A percentile compares a stretch with the other conserved stretches of the same genome.
These are phyloP conservation scores for Neosilurus mollespiculum DNA, from an alignment of 2,797 vertebrate genomes.

Conservation along the genomic window DNA sequence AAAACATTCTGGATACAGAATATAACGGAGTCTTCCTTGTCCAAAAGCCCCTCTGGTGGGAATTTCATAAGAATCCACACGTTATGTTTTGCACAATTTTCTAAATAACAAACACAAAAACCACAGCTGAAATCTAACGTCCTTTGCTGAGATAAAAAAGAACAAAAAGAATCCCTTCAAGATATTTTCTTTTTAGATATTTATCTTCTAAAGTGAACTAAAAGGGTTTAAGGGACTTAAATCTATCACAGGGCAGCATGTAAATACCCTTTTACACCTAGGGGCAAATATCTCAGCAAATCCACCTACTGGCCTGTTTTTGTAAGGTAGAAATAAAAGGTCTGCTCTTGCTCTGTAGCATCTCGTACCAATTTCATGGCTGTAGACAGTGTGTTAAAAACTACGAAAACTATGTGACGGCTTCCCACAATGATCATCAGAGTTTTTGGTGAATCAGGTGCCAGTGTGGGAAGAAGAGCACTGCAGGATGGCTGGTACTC, in stretches of 20 bases:
- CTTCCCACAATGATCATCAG: background rate
- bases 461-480: background rate
- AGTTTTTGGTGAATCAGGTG: background rate
- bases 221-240: background rate
- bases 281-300: background rate
- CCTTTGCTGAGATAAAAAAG: too few species aligned
- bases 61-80: too few species aligned
- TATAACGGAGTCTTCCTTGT: too few species aligned
- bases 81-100: too few species aligned
- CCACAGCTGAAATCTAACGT: too few species aligned
- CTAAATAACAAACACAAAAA: too few species aligned
- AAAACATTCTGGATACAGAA: too few species aligned
- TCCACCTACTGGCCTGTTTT: background rate
- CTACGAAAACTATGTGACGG: too few species aligned
- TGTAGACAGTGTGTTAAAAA: background rate
- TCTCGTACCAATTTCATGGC: background rate
- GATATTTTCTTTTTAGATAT: too few species aligned
- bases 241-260: background rate
- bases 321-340: background rate
- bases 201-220: too few species aligned
- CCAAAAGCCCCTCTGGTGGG: too few species aligned
- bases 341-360: background rate
- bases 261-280: background rate
- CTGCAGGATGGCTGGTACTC: slow-evolving; percentile 15
- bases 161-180: too few species aligned